Evolutionary conservation across 2,113 vertebrate genomes (phyloP), one percentile per base, ranked within the genome.

Genomic region (Ranitomeya variabilis): DNA sequence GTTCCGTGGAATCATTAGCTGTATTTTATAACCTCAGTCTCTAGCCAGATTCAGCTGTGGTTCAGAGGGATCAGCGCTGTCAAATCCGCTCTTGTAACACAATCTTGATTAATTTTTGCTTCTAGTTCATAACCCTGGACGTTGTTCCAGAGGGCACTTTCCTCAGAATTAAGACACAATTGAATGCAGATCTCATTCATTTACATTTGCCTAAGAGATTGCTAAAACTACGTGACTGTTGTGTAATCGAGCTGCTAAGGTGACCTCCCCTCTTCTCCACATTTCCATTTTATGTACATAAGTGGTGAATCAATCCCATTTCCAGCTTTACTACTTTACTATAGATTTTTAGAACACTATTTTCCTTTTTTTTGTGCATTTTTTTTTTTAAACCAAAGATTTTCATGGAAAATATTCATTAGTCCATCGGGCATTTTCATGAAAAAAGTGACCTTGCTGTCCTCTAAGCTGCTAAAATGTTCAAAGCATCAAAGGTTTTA

Each of bases 11-110:
- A 80, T 87, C 86, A 80, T 87, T 87, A 87, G 86, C 60, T 87
- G 60, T 87, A 54, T 87, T 87, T 87, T 87, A 87, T 87, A 66
- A 57, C 62, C 26, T 37, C 45, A 67, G 52, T 87, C 62, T 67
- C 45, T 19, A 19, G 86, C 86, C 86, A 87, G 77, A 87, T 80
- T 85, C 69, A 52, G 51, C 83, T 73, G 52, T 69, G 66, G 86
- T 87, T 87, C 86, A 87, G 60, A 21, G 77, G 57, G 86, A 80
- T 87, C 86, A 87, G 86, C 19, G 77, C 86, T 80, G 86, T 87
- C 86, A 80, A 67, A 80, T 87, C 86, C 80, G 64, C 86, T 87
- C 45, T 80, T 87, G 77, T 69, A 78, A 80, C 54, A 80, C 60
- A 87, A 69, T 80, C 80, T 80, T 87, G 86, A 87, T 87, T 80